Conservation (phyloP, 2,797 vertebrate genomes). For the Lateolabrax maculatus region DNA sequence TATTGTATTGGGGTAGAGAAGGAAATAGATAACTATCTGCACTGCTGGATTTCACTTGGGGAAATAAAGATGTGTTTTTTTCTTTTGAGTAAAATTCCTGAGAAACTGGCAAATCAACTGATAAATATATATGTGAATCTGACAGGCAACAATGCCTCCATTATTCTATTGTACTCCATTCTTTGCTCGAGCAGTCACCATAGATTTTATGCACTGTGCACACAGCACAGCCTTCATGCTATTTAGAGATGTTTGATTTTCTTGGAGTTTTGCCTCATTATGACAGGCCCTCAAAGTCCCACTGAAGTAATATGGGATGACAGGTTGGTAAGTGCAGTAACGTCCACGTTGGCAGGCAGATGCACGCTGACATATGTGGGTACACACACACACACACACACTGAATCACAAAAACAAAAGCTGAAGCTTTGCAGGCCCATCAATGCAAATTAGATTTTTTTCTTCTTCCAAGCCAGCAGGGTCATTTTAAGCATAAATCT, state of each 20-base stretch:
- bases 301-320: conserved; percentile 56
- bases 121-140: conserved; percentile 11
- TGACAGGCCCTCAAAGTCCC: conserved; percentile 58
- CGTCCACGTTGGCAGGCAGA: conserved; percentile 30
- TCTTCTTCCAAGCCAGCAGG: conserved; percentile 24
- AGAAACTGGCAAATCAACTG: neutral
- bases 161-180: conserved; percentile 27
- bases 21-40: neutral
- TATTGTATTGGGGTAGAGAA: neutral
- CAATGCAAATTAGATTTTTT: conserved; percentile 60
- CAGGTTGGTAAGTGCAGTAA: conserved; percentile 39
- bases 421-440: conserved; percentile 49
- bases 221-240: conserved; percentile 16
- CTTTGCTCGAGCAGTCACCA: neutral
- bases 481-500: conserved; percentile 59
- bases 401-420: conserved; percentile 51
- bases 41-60: neutral
- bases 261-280: conserved; percentile 57
- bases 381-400: conserved; percentile 14
- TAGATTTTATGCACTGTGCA: conserved; percentile 20
- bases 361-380: conserved; percentile 9
- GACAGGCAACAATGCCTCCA: conserved; percentile 17
- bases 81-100: neutral
- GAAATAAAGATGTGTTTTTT: neutral
- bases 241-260: conserved; percentile 44